Conservation (phyloP, 2,888 invertebrate genomes). For the Fabriciana adippe region DNA sequence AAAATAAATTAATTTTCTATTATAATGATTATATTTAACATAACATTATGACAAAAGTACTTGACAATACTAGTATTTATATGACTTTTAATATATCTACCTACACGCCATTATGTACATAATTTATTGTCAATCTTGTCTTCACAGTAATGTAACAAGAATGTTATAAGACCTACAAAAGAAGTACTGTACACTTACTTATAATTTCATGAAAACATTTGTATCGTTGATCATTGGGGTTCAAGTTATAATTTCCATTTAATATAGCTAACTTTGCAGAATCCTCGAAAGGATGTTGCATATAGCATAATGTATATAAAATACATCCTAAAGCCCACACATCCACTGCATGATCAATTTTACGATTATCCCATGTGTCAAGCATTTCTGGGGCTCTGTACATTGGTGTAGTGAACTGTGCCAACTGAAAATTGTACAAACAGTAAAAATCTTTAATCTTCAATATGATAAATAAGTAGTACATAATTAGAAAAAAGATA, state of each 20-base stretch:
- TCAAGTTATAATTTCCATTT: conserved; percentile 96
- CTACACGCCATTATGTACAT: no score
- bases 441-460: no score
- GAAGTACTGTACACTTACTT: conserved; percentile 80
- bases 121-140: no score
- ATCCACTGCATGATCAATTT: conserved; percentile 94
- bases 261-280: conserved; percentile 96
- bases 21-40: no score
- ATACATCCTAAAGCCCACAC: conserved; percentile 99
- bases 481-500: no score
- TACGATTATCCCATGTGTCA: conserved; percentile 97
- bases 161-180: background rate
- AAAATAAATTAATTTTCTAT: no score
- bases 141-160: conserved; percentile 18
- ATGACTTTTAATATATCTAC: no score
- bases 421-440: conserved; percentile 79
- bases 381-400: conserved; percentile 99
- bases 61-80: no score
- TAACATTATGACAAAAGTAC: no score
- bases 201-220: conserved; percentile 94
- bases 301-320: conserved; percentile 94
- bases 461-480: no score
- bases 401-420: conserved; percentile 94
- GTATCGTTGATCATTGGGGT: conserved; percentile 89
- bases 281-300: conserved; percentile 98